Percentiles rank a stretch among this genome's conserved stretches.
These are phyloP conservation scores for Venustoraphidia nigricollis DNA, from an alignment of 2,888 invertebrate species.

Conservation along the genomic window DNA sequence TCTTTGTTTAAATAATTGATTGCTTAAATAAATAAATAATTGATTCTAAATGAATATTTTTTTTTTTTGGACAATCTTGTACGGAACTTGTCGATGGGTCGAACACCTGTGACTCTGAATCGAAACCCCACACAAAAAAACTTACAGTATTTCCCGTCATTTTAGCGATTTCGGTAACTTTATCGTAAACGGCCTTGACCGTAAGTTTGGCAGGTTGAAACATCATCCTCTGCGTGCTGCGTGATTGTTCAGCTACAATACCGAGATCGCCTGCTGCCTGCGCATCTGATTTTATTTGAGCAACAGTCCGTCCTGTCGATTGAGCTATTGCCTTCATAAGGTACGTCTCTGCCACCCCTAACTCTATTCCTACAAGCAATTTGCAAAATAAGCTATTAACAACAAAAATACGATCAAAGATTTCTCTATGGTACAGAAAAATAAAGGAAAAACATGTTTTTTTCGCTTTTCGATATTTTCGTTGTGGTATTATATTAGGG, in stretches of 20 bases:
- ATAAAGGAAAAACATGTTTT: too few species aligned
- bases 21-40: too few species aligned
- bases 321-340: constrained; percentile 89
- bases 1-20: too few species aligned
- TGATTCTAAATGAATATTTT: too few species aligned
- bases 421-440: too few species aligned
- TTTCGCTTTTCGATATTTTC: too few species aligned
- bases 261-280: constrained; percentile 77
- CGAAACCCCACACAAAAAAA: constrained; percentile 8
- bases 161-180: constrained; percentile 72
- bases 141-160: constrained; percentile 64
- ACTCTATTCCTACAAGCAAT: constrained; percentile 42
- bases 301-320: constrained; percentile 70
- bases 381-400: too few species aligned
- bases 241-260: constrained; percentile 72
- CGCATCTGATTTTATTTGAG: constrained; percentile 64
- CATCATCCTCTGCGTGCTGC: constrained; percentile 76
- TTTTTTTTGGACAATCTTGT: too few species aligned
- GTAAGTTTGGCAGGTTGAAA: constrained; percentile 67
- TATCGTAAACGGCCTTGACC: constrained; percentile 59
- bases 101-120: too few species aligned
- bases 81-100: too few species aligned
- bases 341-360: constrained; percentile 90
- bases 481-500: too few species aligned
- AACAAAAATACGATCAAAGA: too few species aligned